These are phyloP conservation scores for cattle (Bos taurus) DNA, from an alignment of 2,113 vertebrate genomes.

Conservation along the genomic window DNA sequence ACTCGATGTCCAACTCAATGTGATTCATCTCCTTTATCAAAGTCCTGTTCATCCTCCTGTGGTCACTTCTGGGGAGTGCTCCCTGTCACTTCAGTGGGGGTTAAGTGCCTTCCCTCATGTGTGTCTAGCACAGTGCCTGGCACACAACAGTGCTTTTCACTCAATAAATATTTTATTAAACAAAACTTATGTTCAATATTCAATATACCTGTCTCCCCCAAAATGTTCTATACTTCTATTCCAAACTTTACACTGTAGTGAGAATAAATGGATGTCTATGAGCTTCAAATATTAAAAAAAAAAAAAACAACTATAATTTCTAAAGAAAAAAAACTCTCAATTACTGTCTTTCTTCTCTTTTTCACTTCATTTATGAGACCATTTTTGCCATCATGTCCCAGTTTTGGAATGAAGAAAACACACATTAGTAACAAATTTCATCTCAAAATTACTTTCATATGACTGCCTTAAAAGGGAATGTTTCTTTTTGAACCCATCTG, in stretches of 20 bases:
- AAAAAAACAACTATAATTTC: not conserved
- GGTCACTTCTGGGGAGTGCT: not conserved
- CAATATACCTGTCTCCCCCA: not conserved
- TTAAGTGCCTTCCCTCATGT: no score
- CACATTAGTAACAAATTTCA: not conserved
- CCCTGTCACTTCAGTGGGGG: not conserved
- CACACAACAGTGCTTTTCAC: not conserved
- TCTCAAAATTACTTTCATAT: slow-evolving; percentile 23
- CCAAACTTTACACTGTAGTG: not conserved
- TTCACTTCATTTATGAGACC: not conserved
- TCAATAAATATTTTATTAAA: not conserved
- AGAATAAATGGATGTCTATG: not conserved
- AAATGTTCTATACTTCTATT: not conserved
- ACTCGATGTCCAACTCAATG: not conserved
- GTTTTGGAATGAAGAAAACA: slow-evolving; percentile 4
- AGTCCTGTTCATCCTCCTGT: not conserved
- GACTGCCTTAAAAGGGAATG: not conserved
- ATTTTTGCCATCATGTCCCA: not conserved
- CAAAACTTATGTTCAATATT: not conserved
- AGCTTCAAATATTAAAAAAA: not conserved
- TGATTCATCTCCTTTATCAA: not conserved
- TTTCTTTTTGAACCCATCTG: not conserved
- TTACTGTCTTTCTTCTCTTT: not conserved
- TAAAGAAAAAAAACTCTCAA: not conserved
- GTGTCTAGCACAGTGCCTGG: not conserved